phyloP scores from a whole-genome alignment of 2,113 vertebrate species.

The Crotophaga sulcirostris region DNA sequence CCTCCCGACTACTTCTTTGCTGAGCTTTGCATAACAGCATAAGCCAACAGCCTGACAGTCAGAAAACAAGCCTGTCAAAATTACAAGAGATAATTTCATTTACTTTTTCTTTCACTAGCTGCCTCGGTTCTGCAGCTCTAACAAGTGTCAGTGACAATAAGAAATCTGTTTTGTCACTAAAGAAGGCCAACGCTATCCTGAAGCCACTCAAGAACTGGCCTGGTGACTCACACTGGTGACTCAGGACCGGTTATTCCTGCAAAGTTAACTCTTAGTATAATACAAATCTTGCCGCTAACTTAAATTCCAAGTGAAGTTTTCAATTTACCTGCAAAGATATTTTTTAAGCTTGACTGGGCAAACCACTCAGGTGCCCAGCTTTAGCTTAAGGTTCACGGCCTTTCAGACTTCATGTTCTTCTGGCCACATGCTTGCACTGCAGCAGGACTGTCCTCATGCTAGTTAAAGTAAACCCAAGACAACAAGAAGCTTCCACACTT shows the following conservation, averaged over 20 bases:
- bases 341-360: background rate
- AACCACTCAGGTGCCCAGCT: background rate
- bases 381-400: background rate
- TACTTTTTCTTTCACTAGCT: background rate
- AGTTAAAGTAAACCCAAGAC: background rate
- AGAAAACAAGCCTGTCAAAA: background rate
- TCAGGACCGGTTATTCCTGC: background rate
- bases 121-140: background rate
- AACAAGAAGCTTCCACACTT: background rate
- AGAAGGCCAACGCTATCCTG: background rate
- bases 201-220: background rate
- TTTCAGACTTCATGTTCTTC: background rate
- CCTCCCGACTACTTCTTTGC: background rate
- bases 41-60: background rate
- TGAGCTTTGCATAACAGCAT: background rate
- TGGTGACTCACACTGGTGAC: background rate
- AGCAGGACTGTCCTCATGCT: background rate
- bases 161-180: background rate
- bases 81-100: background rate
- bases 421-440: rapidly evolving
- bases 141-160: background rate
- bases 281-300: background rate
- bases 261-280: background rate
- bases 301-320: background rate
- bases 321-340: background rate